Percentiles rank a stretch among this genome's conserved stretches.
These are phyloP conservation scores for Protomyctophum bolini DNA, from an alignment of 2,113 vertebrate genomes.

Conservation along the genomic window DNA sequence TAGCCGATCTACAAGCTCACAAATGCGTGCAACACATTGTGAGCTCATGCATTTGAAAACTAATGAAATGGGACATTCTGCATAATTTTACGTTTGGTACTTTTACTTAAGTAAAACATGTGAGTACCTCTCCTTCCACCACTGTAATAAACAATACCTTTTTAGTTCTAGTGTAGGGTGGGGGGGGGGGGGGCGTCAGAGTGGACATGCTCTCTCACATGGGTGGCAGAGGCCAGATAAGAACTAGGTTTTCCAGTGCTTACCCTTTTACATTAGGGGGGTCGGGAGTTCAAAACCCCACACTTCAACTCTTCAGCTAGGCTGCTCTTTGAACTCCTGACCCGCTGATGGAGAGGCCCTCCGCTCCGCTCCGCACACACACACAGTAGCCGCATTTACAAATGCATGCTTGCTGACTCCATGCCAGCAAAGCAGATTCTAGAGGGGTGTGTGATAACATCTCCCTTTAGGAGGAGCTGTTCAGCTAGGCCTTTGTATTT, in stretches of 20 bases:
- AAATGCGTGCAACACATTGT: too few relatives aligned
- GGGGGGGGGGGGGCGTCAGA: background rate
- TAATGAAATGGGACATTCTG: too few relatives aligned
- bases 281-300: slow-evolving; percentile 71
- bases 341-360: slow-evolving; percentile 48
- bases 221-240: slow-evolving; percentile 56
- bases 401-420: slow-evolving; percentile 73
- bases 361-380: slow-evolving; percentile 9
- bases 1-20: background rate
- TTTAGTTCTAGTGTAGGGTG: too few relatives aligned
- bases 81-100: too few relatives aligned
- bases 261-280: slow-evolving; percentile 65
- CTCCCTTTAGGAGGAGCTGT: slow-evolving; percentile 67
- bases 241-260: slow-evolving; percentile 37
- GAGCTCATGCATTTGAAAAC: too few relatives aligned
- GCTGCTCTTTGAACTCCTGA: slow-evolving; percentile 76
- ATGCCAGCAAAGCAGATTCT: slow-evolving; percentile 72
- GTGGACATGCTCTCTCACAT: slow-evolving; percentile 26
- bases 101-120: too few relatives aligned
- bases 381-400: slow-evolving; percentile 79
- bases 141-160: too few relatives aligned
- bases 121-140: too few relatives aligned
- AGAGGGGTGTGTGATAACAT: slow-evolving; percentile 67
- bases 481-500: slow-evolving; percentile 73
- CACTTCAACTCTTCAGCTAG: slow-evolving; percentile 62